Evolutionary conservation across 2,888 invertebrate genomes (phyloP).

Genomic region (Drosophila prostipennis): DNA sequence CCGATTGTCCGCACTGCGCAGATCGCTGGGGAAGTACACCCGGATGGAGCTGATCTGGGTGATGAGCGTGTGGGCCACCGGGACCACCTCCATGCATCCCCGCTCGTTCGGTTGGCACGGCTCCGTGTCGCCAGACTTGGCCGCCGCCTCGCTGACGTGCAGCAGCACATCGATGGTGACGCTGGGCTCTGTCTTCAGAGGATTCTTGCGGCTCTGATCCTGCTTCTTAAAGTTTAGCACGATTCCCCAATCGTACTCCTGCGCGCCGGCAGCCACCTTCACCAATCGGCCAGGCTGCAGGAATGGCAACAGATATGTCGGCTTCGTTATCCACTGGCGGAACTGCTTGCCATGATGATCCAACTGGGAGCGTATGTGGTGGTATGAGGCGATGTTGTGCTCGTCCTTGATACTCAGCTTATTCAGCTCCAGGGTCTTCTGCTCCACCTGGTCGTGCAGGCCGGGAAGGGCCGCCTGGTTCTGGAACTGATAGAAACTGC

Average conservation of each 20-base stretch:
- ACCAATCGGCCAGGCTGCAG: constrained; percentile 97
- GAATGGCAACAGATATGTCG: constrained; percentile 96
- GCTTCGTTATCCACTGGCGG: constrained; percentile 91
- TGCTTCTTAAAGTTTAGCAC: constrained; percentile 96
- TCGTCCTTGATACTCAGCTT: constrained; percentile 89
- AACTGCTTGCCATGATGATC: constrained; percentile 90
- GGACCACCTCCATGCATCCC: constrained; percentile 91
- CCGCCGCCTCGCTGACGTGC: constrained; percentile 89
- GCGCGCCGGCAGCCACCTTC: constrained; percentile 93
- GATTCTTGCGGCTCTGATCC: constrained; percentile 84
- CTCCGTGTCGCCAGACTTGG: constrained; percentile 87
- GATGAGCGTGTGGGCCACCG: constrained; percentile 92
- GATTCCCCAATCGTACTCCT: constrained; percentile 98
- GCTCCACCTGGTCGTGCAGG: constrained; percentile 89
- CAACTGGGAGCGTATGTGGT: constrained; percentile 92
- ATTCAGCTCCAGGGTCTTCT: constrained; percentile 88
- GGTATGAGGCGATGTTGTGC: constrained; percentile 91
- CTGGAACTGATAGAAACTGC: constrained; percentile 99
- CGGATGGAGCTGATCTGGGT: constrained; percentile 95
- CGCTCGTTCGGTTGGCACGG: constrained; percentile 89
- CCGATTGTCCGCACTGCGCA: constrained; percentile 93
- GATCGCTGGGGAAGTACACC: constrained; percentile 95
- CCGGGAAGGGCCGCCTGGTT: constrained; percentile 97
- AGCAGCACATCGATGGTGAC: constrained; percentile 93
- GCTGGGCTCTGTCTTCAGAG: constrained; percentile 83